A percentile compares a stretch with the other conserved stretches of the same genome.
Conservation (phyloP, 2,797 vertebrate genomes). For the Brotula barbata region DNA sequence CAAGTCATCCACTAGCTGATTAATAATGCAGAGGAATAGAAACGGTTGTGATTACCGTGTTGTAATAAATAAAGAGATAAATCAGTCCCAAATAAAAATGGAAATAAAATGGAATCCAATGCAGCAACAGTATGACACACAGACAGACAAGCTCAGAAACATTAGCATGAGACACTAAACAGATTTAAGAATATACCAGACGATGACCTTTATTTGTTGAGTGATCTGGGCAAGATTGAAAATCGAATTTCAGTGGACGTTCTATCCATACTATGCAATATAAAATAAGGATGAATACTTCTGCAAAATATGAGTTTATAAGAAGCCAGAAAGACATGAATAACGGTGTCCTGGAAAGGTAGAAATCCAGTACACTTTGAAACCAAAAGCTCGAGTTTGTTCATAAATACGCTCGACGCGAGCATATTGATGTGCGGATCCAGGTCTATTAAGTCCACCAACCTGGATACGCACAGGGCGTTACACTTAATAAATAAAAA, state of each 20-base stretch:
- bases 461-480: slow-evolving; percentile 27
- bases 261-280: background rate
- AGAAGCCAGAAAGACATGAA: background rate
- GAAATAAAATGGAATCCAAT: too few relatives aligned
- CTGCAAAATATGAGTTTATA: too few relatives aligned
- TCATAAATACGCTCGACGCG: slow-evolving; percentile 14
- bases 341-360: background rate
- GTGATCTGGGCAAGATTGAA: background rate
- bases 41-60: background rate
- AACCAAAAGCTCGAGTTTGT: background rate
- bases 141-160: background rate
- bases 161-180: background rate
- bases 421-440: slow-evolving; percentile 24
- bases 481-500: too few relatives aligned
- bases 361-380: too few relatives aligned
- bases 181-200: background rate
- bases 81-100: too few relatives aligned
- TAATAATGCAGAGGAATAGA: background rate
- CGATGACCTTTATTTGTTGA: background rate
- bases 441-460: slow-evolving; percentile 36
- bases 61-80: too few relatives aligned
- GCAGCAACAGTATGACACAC: background rate
- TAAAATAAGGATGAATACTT: too few relatives aligned
- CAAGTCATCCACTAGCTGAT: too few relatives aligned
- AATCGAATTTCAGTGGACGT: background rate